Base-by-base conservation (phyloP, 1,140 invertebrate genomes). In the Mamestra configurata region DNA sequence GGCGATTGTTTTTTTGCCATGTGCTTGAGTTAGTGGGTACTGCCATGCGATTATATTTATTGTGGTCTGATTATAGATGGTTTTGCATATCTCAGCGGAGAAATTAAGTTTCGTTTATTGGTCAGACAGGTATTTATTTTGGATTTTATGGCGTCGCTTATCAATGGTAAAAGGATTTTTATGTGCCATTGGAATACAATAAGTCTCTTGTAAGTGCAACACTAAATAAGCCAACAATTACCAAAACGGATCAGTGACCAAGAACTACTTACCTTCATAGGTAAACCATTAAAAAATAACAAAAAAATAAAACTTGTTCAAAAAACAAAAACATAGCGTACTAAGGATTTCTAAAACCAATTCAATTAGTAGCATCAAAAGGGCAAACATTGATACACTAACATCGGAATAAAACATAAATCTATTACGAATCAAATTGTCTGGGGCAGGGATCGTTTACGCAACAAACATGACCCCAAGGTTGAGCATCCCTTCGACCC, bases 391-490 rank as follows among this genome's bases (percentile, higher is more conserved):
- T 76, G 81, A 79, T 81, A 81, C 79, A 85, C 24, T 88, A 82
- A 88, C 88, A 89, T 87, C 88, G 80, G 86, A 86, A 86, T 81
- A 49, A 81, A 84, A 86, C 72, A 77, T 84, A 89, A 66, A 90
- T 91, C 90, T 92, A 93, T 90, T 90, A 84, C 81, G 82, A 87
- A 91, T 92, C 86, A 90, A 92, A 93, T 91, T 86, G 89, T 88
- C 84, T 82, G 80, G 86, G 80, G 83, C 82, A 81, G 84, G 79
- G 82, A 89, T 86, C 88, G 90, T 92, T 94, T 93, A 93, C 86
- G 88, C 86, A 88, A 89, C 85, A 84, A 88, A 88, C 88, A 87
- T 81, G 81, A 89, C 81, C 84, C 88, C 88, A 87, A 91, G 27
- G 27, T 31, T 31, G 27, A 31, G 27, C 87, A 90, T 90, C 88